Percentiles rank a stretch among this genome's conserved stretches.
Conservation (phyloP, 2,113 vertebrate genomes). For the Brachionichthys hirsutus region DNA sequence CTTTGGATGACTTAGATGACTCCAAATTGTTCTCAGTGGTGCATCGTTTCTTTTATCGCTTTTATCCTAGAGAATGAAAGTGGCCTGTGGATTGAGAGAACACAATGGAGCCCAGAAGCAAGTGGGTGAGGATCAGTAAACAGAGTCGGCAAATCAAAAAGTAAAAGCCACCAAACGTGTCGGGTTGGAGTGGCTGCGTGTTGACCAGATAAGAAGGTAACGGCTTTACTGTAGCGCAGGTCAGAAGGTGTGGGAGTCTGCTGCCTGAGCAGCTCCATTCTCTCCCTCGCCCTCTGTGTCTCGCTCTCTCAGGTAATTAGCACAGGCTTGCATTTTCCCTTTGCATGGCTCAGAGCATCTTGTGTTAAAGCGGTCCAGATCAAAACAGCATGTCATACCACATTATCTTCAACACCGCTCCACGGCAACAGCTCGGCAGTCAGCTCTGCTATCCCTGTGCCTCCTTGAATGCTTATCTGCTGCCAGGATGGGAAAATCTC, state of each 20-base stretch:
- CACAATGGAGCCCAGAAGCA: conserved; percentile 13
- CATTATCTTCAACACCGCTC: conserved; percentile 62
- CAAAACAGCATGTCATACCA: conserved; percentile 59
- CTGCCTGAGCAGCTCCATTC: conserved; percentile 40
- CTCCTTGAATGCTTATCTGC: conserved; percentile 66
- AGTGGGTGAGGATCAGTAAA: conserved; percentile 26
- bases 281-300: conserved; percentile 4
- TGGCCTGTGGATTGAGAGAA: conserved; percentile 11
- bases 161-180: conserved; percentile 44
- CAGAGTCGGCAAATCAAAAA: conserved; percentile 53
- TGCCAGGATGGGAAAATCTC: conserved; percentile 59
- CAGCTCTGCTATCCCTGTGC: conserved; percentile 47
- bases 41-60: conserved; percentile 27
- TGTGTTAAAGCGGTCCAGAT: conserved; percentile 67
- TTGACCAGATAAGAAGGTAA: conserved; percentile 17
- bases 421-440: conserved; percentile 48
- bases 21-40: conserved; percentile 51
- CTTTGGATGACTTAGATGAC: conserved; percentile 56
- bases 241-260: conserved; percentile 56
- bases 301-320: conserved; percentile 63
- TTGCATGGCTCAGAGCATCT: conserved; percentile 58
- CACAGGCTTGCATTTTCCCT: conserved; percentile 62
- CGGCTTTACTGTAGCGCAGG: conserved; percentile 24
- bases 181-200: conserved; percentile 22
- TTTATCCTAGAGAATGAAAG: conserved; percentile 46